A percentile compares a stretch with the other conserved stretches of the same genome.
These are phyloP conservation scores for Ophthalmolycus amberensis DNA, from an alignment of 2,113 vertebrate genomes.

Conservation along the genomic window DNA sequence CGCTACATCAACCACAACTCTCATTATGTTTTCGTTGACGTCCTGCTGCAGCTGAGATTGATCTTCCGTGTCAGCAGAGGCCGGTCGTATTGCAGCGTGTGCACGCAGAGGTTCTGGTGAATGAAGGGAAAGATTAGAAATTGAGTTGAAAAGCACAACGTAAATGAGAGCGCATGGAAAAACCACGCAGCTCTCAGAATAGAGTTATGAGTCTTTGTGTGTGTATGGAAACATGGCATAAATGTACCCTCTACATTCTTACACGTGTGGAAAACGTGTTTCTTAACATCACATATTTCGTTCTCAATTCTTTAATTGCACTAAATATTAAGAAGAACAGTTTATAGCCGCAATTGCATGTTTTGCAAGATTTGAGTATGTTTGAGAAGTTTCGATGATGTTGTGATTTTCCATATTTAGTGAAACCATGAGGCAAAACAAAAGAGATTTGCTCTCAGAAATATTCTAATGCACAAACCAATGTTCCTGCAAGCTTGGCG, in stretches of 20 bases:
- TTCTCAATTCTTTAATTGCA: not conserved
- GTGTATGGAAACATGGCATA: slow-evolving; percentile 30
- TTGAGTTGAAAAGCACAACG: slow-evolving; percentile 8
- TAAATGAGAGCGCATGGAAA: slow-evolving; percentile 62
- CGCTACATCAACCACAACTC: slow-evolving; percentile 33
- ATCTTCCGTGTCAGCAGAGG: slow-evolving; percentile 34
- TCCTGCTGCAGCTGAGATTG: slow-evolving; percentile 23
- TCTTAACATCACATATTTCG: not conserved
- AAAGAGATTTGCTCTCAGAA: slow-evolving; percentile 1
- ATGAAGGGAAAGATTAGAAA: slow-evolving; percentile 46
- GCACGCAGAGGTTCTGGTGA: slow-evolving; percentile 21
- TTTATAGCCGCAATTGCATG: not conserved
- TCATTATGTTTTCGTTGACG: slow-evolving; percentile 50
- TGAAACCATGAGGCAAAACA: not conserved
- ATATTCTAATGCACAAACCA: not conserved
- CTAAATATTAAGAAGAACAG: not conserved
- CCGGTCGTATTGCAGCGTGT: not conserved
- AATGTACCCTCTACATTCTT: slow-evolving; percentile 34
- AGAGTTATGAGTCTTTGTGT: slow-evolving; percentile 23
- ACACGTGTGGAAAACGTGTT: not conserved
- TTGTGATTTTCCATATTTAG: not conserved
- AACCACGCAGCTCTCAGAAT: slow-evolving; percentile 58
- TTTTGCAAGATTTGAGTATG: not conserved
- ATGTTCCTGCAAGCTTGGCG: not conserved
- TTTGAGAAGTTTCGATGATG: not conserved